These are phyloP conservation scores for Leptopilina boulardi DNA, from an alignment of 1,140 invertebrate genomes.

Conservation along the genomic window DNA sequence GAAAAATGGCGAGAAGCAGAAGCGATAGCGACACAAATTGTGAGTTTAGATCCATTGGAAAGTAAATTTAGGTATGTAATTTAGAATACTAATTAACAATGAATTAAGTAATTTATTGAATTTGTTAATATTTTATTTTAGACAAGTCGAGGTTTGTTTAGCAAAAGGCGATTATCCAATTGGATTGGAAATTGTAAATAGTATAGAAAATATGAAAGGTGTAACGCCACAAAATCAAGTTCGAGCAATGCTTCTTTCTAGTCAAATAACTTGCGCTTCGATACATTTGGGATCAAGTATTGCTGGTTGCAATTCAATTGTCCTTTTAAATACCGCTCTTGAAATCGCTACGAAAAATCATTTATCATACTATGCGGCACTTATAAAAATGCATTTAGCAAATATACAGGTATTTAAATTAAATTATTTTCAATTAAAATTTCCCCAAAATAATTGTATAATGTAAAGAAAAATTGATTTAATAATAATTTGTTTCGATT, in stretches of 20 bases:
- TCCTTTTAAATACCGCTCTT: constrained; percentile 83
- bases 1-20: constrained; percentile 87
- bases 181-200: constrained; percentile 78
- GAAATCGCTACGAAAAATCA: constrained; percentile 83
- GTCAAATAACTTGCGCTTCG: constrained; percentile 82
- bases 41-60: constrained; percentile 83
- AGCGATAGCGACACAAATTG: constrained; percentile 83
- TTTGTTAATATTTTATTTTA: constrained; percentile 66
- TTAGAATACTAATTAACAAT: not conserved
- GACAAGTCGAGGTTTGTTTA: constrained; percentile 82
- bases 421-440: not conserved
- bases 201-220: constrained; percentile 76
- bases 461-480: too few relatives aligned
- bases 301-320: constrained; percentile 76
- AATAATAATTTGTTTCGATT: too few relatives aligned
- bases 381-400: constrained; percentile 87
- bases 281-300: constrained; percentile 74
- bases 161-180: constrained; percentile 82
- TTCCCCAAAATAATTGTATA: not conserved
- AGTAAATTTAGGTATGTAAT: constrained; percentile 74
- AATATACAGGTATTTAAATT: constrained; percentile 78
- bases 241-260: constrained; percentile 82
- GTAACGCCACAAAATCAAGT: constrained; percentile 79
- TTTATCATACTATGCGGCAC: constrained; percentile 84
- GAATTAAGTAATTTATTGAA: not conserved